Evolutionary conservation across 2,797 vertebrate species (phyloP).

Genomic region (Chelmon rostratus): DNA sequence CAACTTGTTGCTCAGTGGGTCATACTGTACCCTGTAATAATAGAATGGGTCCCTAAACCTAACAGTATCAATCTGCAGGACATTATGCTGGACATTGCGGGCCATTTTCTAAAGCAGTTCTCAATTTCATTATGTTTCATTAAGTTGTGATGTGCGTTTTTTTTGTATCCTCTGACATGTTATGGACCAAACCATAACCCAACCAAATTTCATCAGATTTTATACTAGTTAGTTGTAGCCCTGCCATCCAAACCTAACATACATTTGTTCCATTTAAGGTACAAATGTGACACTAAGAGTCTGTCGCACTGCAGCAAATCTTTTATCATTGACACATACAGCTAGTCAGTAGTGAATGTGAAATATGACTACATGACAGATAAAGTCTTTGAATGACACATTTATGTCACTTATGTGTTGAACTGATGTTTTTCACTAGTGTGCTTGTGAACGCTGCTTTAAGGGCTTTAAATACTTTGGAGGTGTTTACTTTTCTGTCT

Average conservation of each 20-base stretch:
- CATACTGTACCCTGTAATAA: too few relatives aligned
- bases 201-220: neutral
- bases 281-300: neutral
- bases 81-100: too few relatives aligned
- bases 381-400: conserved; percentile 6
- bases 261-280: neutral
- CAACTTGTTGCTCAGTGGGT: too few relatives aligned
- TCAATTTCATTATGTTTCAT: too few relatives aligned
- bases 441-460: conserved; percentile 4
- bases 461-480: conserved; percentile 2
- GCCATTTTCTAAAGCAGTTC: too few relatives aligned
- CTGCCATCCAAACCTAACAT: neutral
- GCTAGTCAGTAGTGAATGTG: neutral
- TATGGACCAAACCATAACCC: neutral
- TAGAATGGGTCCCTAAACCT: too few relatives aligned
- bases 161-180: neutral
- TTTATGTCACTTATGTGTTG: neutral
- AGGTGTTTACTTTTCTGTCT: conserved; percentile 23
- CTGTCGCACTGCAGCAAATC: neutral
- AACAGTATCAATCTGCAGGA: too few relatives aligned
- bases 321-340: neutral
- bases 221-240: too few relatives aligned
- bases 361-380: conserved; percentile 15
- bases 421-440: neutral
- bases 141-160: too few relatives aligned